Evolutionary conservation across 2,797 vertebrate genomes (phyloP).

Genomic region (Arrhamphus sclerolepis): DNA sequence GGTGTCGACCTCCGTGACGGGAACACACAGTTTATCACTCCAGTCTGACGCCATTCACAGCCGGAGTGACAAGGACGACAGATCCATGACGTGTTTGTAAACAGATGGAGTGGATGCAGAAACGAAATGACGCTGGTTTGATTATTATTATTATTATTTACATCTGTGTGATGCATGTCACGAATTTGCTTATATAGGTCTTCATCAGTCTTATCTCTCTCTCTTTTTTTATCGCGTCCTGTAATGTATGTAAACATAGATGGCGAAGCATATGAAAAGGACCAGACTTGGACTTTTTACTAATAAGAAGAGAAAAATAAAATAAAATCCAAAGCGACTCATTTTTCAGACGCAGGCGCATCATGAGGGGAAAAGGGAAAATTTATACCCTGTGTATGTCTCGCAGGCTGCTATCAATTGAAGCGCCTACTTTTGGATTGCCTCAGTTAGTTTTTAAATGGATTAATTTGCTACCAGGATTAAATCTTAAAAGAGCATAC

Average conservation of each 20-base stretch:
- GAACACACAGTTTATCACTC: constrained; percentile 69
- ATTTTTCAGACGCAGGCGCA: constrained; percentile 59
- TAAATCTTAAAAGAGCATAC: no score
- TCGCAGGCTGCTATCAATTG: constrained; percentile 20
- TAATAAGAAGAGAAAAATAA: constrained; percentile 74
- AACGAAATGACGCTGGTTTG: not conserved
- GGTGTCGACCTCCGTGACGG: constrained; percentile 61
- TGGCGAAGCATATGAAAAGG: constrained; percentile 73
- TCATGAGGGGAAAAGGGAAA: accelerated
- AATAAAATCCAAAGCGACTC: constrained; percentile 80
- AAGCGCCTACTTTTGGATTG: no score
- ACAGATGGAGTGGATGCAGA: not conserved
- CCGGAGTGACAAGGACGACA: constrained; percentile 60
- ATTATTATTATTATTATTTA: no score
- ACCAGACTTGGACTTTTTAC: constrained; percentile 74
- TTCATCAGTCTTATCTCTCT: not conserved
- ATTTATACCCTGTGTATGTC: constrained; percentile 3
- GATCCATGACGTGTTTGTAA: constrained; percentile 46
- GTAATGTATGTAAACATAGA: constrained; percentile 76
- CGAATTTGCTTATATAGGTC: not conserved
- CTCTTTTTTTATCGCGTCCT: constrained; percentile 51
- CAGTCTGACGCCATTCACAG: constrained; percentile 53
- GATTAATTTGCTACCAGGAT: no score
- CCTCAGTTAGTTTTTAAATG: no score
- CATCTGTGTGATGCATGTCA: not conserved